Evolutionary conservation across 2,888 invertebrate genomes (phyloP), one percentile per base, ranked within the genome.

Genomic region (Meandrusa payeni): DNA sequence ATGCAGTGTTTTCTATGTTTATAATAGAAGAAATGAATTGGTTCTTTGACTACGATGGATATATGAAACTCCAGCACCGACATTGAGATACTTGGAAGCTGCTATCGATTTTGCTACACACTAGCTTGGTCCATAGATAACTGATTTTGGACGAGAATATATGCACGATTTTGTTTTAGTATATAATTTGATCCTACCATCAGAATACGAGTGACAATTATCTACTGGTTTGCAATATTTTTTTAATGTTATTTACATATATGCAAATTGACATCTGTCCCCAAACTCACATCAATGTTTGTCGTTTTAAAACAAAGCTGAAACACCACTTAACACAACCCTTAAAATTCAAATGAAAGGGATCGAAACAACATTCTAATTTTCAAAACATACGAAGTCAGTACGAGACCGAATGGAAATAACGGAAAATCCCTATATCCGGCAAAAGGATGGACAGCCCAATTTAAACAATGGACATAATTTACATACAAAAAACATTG

Each of bases 401-500:
- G 9, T 2, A 23, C 7, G 37, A 44, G 52, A 53, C 61, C 59
- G 60, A 64, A 64, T 63, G 62, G 72, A 71, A 70, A 77, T 75
- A 73, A 72, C 68, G 76, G 75, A 74, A 77, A 76, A 71, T 64
- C 69, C 61, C 74, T 66, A 73, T 81, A 80, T 81, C 78, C 80
- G 76, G 76, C 79, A 76, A 75, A 67, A 57, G 39, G 51, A 59
- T 57, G 63, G 68, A 64, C 58, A 56, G 51, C 22, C 19, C 12
- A 32, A 39, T 39, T 44, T 44, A 23, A 39, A 39, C 33, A 73
- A 71, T 66, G 69, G 67, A 55, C 66, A n/a, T 70, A 76, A 83
- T 83, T 83, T 82, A 68, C 81, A 83, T 83, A 79, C 77, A 78
- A n/a, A n/a, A n/a, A 80, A 81, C 79, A 70, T n/a, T 64, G 58